Evolutionary conservation across 2,113 vertebrate genomes (phyloP).

Genomic region (Coreoperca whiteheadi): DNA sequence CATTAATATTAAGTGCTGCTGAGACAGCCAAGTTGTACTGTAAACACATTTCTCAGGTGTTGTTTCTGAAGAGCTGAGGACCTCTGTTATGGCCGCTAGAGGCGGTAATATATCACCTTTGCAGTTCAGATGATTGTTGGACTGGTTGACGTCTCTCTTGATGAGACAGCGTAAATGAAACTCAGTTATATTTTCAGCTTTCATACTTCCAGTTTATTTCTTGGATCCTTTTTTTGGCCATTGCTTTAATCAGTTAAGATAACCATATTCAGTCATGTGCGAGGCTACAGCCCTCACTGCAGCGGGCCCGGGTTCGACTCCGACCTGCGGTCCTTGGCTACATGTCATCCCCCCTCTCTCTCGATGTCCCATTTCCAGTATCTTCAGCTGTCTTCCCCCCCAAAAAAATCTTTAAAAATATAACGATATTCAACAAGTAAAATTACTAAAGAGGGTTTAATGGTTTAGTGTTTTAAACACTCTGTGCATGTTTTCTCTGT

Average conservation of each 20-base stretch:
- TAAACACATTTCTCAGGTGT: neutral
- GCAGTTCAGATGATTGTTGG: neutral
- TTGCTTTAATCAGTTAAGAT: neutral
- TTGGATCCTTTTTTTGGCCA: neutral
- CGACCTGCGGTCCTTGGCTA: too few species aligned
- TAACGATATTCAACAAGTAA: neutral
- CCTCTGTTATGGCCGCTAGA: neutral
- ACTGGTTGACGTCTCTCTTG: neutral
- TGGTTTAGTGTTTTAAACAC: neutral
- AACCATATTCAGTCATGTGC: neutral
- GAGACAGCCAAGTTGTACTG: neutral
- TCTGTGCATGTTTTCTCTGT: constrained; percentile 18
- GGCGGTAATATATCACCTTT: neutral
- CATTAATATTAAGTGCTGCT: neutral
- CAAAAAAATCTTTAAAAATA: too few species aligned
- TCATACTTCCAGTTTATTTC: neutral
- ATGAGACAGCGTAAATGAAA: neutral
- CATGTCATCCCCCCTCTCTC: too few species aligned
- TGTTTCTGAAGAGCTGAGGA: neutral
- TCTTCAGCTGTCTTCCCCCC: too few species aligned
- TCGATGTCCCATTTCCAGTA: too few species aligned
- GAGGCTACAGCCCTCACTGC: too few species aligned
- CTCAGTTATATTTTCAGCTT: neutral
- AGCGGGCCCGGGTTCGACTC: too few species aligned
- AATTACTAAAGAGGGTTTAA: neutral